A percentile compares a stretch with the other conserved stretches of the same genome.
These are phyloP conservation scores for Pogonomyrmex barbatus DNA, from an alignment of 1,140 invertebrate genomes.

Conservation along the genomic window DNA sequence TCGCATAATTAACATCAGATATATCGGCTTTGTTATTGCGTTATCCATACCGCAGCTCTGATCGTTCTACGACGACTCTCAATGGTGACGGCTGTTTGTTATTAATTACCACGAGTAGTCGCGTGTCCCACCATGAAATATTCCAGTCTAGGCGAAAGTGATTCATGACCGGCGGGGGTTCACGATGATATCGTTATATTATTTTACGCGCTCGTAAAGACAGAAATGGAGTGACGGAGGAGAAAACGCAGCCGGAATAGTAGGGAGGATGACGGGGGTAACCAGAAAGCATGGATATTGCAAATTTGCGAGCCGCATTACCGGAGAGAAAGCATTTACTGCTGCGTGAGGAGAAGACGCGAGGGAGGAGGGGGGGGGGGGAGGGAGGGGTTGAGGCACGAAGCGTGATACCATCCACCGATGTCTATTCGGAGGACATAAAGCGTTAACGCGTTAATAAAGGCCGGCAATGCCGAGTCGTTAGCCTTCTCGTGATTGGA, in stretches of 20 bases:
- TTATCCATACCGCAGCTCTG: not conserved
- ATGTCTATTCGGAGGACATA: slow-evolving; percentile 46
- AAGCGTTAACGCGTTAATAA: slow-evolving; percentile 75
- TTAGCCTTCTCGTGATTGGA: slow-evolving; percentile 42
- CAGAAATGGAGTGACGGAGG: slow-evolving; percentile 47
- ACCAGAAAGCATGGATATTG: slow-evolving; percentile 66
- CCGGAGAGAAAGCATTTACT: slow-evolving; percentile 44
- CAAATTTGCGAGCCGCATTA: slow-evolving; percentile 62
- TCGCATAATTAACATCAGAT: not conserved
- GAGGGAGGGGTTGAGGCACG: slow-evolving; percentile 60
- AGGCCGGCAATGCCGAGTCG: slow-evolving; percentile 19
- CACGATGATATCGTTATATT: slow-evolving; percentile 38
- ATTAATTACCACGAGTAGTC: slow-evolving; percentile 45
- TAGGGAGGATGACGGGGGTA: not conserved
- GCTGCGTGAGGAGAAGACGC: not conserved
- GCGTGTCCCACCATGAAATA: not conserved
- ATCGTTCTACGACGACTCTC: not conserved
- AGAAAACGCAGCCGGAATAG: not conserved
- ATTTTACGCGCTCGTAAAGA: slow-evolving; percentile 68
- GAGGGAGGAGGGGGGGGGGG: no score
- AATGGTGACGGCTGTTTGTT: not conserved
- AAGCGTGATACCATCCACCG: slow-evolving; percentile 19
- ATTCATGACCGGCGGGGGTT: slow-evolving; percentile 13
- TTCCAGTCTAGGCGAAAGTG: slow-evolving; percentile 30
- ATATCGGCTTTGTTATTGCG: not conserved